These are phyloP conservation scores for Spialia ferax DNA, from an alignment of 2,888 invertebrate genomes.

Conservation along the genomic window DNA sequence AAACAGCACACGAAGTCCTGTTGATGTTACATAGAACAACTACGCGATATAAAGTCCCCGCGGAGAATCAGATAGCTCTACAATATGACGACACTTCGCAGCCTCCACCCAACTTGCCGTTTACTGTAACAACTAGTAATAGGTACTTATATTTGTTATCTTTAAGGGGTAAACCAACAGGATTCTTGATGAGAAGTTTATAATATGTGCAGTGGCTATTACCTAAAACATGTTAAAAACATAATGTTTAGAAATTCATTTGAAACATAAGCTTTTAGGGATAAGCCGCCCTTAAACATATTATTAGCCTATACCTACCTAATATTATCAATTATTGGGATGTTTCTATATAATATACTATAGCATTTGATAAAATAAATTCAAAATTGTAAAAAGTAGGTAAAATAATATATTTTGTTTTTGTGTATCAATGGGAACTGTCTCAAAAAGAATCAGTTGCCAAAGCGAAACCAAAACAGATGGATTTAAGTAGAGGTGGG, in stretches of 20 bases:
- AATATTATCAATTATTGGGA: too few species aligned
- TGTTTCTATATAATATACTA: too few species aligned
- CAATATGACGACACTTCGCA: conserved; percentile 80
- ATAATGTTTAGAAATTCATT: too few species aligned
- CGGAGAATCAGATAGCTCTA: conserved; percentile 72
- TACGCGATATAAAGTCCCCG: conserved; percentile 60
- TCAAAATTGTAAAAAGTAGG: too few species aligned
- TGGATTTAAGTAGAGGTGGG: conserved; percentile 52
- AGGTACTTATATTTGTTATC: background rate
- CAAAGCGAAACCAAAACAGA: conserved; percentile 57
- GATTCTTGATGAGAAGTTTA: background rate
- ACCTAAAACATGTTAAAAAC: too few species aligned
- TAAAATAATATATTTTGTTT: background rate
- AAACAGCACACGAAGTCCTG: conserved; percentile 3
- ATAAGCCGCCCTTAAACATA: too few species aligned
- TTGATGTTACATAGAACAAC: conserved; percentile 35
- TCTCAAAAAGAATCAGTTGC: conserved; percentile 46
- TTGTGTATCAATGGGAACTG: conserved; percentile 27
- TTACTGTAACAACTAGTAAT: conserved; percentile 7
- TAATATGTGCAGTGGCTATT: too few species aligned
- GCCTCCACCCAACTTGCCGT: conserved; percentile 54
- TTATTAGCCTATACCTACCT: too few species aligned
- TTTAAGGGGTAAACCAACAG: background rate
- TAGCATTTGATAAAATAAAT: too few species aligned
- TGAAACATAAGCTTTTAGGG: too few species aligned